Base-by-base conservation (phyloP, 2,113 vertebrate genomes). In the Taxidea taxus region DNA sequence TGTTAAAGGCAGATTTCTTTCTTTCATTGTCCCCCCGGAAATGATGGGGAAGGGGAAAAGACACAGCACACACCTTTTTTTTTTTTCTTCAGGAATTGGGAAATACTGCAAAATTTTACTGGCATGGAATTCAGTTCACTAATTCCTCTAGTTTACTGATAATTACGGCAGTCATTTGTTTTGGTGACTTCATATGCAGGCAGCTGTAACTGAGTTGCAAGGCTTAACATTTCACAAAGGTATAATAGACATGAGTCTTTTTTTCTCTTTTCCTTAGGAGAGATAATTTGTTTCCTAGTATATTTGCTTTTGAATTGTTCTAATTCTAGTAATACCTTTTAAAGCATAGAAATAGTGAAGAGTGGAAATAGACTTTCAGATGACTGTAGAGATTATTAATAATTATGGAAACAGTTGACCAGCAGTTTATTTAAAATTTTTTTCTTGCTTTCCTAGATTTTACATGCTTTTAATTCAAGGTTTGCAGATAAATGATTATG, bases 391-490 rank as follows among this genome's bases (percentile, higher is more conserved):
- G 97, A 96, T 87, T 97, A 91, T 72, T 94, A 96, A 88, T 97
- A 87, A 92, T 96, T 96, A 72, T 97, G 87, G 70, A 93, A 95
- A 94, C 4, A 62, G 23, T 90, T 93, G 68, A 85, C 87, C 39
- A 93, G 94, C 82, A 97, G 90, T 96, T 97, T 98, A 90, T 97
- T 98, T 97, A 98, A 98, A 98, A 42, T 95, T 97, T 98, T 98
- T 99, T 98, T 99, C 98, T 98, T 99, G 98, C 98, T 96, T 97
- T 98, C 95, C 96, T 98, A 99, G 99, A 98, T 99, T 99, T 99
- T 99, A 99, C 99, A 99, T 99, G 99, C 99, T 99, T 98, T 99
- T 99, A 98, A 99, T 99, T 99, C 99, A 99, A 98, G 99, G 99
- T 98, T 99, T 99, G 98, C 99, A 99, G 99, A 99, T 99, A 98